Evolutionary conservation across 1,140 invertebrate genomes (phyloP), one percentile per base, ranked within the genome.

Genomic region (Alviniconcha marisindica): DNA sequence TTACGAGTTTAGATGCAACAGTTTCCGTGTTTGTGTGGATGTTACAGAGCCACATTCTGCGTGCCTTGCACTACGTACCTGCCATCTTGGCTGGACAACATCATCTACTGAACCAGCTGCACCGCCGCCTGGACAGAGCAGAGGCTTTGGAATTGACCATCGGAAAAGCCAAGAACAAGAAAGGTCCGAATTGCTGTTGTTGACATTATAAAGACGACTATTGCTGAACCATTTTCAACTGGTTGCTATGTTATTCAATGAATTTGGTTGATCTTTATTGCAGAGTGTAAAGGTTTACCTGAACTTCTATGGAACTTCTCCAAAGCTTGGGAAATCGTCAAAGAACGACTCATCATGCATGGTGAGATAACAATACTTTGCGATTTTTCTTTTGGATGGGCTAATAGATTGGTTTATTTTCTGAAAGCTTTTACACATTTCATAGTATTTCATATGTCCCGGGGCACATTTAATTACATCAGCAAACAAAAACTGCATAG

Each of bases 61-160:
- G 54, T 36, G 77, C 77, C 28, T 24, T 79, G 54, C 77, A 79
- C 31, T 56, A 60, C 77, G 60, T 79, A 14, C 77, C 77, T 36
- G 36, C 21, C 24, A 79, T 79, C 60, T 28, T 79, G 1, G 33
- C 44, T 12, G 28, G 51, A 14, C 77, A 79, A 24, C 42, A 36
- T 14, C 54, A n/a, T 54, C 48, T 79, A 2, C 5, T 48, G 44
- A 48, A 10, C 7, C 44, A 48, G 44, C 44, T 48, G 5, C 44
- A 48, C 44, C 44, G 44, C 18, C 44, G 44, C 18, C 44, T 48
- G 44, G 44, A 48, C 44, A 48, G 44, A 48, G 44, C 44, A 10
- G 44, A 48, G 44, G 44, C 44, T 18, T 5, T 18, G 7, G 18
- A 5, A 10, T 18, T 48, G 7, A 48, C 44, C 18, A 18, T 48